Evolutionary conservation across 2,888 invertebrate species (phyloP).

Genomic region (Neria commutata): DNA sequence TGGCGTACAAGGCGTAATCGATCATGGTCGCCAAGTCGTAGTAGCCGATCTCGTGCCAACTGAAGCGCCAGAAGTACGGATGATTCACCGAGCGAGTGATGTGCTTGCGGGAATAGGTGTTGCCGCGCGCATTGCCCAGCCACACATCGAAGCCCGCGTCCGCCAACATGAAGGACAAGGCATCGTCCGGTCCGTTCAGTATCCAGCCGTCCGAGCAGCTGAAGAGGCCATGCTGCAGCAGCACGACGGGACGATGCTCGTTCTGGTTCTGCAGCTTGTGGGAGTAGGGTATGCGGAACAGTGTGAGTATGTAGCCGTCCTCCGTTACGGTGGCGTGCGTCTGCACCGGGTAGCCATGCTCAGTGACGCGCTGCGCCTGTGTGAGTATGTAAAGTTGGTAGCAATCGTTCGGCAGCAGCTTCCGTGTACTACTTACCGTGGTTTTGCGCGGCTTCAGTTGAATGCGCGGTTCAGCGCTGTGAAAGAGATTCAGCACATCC

Average conservation of each 20-base stretch:
- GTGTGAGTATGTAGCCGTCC: conserved; percentile 49
- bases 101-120: conserved; percentile 40
- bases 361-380: conserved; percentile 53
- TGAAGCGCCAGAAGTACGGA: conserved; percentile 39
- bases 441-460: conserved; percentile 25
- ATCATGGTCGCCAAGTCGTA: conserved; percentile 44
- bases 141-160: conserved; percentile 52
- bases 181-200: conserved; percentile 43
- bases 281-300: conserved; percentile 52
- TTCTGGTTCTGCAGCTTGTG: conserved; percentile 39
- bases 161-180: conserved; percentile 45
- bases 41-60: conserved; percentile 40
- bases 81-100: conserved; percentile 30
- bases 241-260: conserved; percentile 39
- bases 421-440: conserved; percentile 31
- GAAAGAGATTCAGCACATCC: conserved; percentile 37
- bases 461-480: conserved; percentile 39
- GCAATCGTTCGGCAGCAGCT: neutral
- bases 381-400: neutral
- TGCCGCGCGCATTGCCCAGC: conserved; percentile 42
- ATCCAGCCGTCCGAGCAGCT: conserved; percentile 52
- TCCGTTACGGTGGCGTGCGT: conserved; percentile 63
- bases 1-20: conserved; percentile 44
- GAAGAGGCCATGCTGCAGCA: conserved; percentile 64
- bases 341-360: conserved; percentile 69